Conservation (phyloP, 2,797 vertebrate genomes). For the Smutsia gigantea region DNA sequence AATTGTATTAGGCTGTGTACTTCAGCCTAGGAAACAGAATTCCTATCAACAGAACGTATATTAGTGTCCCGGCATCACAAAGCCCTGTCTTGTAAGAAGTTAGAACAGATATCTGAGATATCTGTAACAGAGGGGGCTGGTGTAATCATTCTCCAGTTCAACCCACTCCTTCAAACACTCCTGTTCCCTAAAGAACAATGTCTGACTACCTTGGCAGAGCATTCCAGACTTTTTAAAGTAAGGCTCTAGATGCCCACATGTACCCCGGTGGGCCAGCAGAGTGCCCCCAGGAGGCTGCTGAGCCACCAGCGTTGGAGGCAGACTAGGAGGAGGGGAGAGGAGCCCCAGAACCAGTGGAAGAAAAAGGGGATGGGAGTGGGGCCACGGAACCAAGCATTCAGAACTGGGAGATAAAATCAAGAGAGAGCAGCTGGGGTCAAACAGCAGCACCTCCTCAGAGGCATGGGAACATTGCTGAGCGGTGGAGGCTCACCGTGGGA, state of each 20-base stretch:
- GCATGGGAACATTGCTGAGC: accelerated
- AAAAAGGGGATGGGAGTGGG: background rate
- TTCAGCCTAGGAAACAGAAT: background rate
- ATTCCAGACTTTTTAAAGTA: background rate
- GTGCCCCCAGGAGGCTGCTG: background rate
- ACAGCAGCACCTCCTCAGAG: background rate
- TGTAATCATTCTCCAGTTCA: background rate
- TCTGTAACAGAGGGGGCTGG: background rate
- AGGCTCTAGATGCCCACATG: accelerated
- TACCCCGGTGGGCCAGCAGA: background rate
- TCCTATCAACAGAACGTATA: background rate
- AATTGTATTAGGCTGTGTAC: background rate
- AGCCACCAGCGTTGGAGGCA: background rate
- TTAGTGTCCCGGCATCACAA: background rate
- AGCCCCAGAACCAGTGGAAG: background rate
- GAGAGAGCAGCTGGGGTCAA: background rate
- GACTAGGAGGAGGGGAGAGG: too few species aligned
- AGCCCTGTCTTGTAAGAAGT: background rate
- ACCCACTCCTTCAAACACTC: background rate
- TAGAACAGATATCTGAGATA: background rate
- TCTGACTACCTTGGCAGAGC: background rate
- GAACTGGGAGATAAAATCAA: background rate
- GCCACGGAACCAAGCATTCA: background rate
- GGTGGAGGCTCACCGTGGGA: background rate
- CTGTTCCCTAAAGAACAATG: background rate